Base-by-base conservation (phyloP, 2,888 invertebrate species). In the Nasonovia ribisnigri region DNA sequence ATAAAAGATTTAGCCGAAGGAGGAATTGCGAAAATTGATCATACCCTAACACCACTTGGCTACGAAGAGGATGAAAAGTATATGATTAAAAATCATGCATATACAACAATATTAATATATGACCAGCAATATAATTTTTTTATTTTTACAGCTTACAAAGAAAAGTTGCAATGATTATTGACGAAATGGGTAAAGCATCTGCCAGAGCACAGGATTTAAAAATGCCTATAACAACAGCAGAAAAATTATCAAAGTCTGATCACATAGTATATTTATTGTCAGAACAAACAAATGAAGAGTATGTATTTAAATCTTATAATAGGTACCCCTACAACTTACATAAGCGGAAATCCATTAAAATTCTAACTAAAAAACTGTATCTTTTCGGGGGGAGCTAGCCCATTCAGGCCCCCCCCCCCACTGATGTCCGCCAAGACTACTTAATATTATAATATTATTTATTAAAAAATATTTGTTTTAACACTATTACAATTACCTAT, bases 191-290 rank as follows among this genome's bases (percentile, higher is more conserved):
- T 0, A 96, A 97, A 95, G 97, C 97, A 94, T 98, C 98, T 5
- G 97, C 98, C 0, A 95, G 96, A 36, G 97, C 98, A 5, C 98
- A 98, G 96, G 97, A 97, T 4, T 96, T 98, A 2, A 97, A 96
- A 95, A 97, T 97, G 95, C 96, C 97, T 0, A 97, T 98, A 95
- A 98, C 98, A 43, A 97, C 97, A 0, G 96, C 97, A 0, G 97
- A 97, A 42, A 97, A 97, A 95, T 96, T 98, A 88, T 95, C 97
- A 95, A 96, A 97, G 95, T 96, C 96, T 95, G 96, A 97, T 94
- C 96, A 97, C 94, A 95, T 95, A 90, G 95, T 97, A 87, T 97
- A 97, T 95, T 95, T 97, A 16, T 96, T 97, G 43, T 95, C 96
- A 57, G 97, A 97, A 95, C 95, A 95, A 84, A 96, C 96, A 92